These are phyloP conservation scores for Cryptus armator DNA, from an alignment of 2,888 invertebrate species.

Conservation along the genomic window DNA sequence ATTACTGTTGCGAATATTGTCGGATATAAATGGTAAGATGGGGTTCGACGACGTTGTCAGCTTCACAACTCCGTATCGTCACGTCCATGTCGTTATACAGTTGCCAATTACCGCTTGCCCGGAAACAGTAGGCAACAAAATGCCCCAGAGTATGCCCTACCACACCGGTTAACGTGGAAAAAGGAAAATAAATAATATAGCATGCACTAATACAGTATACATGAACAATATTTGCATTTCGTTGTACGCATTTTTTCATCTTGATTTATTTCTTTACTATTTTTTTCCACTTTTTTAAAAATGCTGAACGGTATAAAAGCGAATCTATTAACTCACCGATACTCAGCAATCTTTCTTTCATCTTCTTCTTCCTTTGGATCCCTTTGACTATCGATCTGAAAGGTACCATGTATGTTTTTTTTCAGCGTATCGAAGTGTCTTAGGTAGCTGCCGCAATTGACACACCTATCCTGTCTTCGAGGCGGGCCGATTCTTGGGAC, in stretches of 20 bases:
- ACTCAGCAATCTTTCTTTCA: background rate
- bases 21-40: constrained; percentile 3
- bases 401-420: background rate
- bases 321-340: too few relatives aligned
- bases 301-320: too few relatives aligned
- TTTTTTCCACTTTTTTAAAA: too few relatives aligned
- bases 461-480: background rate
- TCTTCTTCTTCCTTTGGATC: background rate
- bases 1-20: too few relatives aligned
- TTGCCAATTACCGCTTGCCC: constrained; percentile 9
- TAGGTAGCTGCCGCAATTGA: constrained; percentile 5
- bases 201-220: background rate
- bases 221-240: background rate
- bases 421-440: background rate
- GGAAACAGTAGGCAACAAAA: constrained; percentile 21
- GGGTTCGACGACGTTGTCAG: background rate
- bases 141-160: background rate
- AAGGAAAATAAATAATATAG: background rate
- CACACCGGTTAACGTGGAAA: constrained; percentile 13
- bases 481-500: too few relatives aligned
- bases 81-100: background rate
- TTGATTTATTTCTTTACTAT: background rate
- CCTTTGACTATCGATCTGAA: background rate
- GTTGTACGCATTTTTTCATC: background rate
- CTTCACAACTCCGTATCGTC: background rate